Base-by-base conservation (phyloP, 2,113 vertebrate species). In the Galeopterus variegatus region DNA sequence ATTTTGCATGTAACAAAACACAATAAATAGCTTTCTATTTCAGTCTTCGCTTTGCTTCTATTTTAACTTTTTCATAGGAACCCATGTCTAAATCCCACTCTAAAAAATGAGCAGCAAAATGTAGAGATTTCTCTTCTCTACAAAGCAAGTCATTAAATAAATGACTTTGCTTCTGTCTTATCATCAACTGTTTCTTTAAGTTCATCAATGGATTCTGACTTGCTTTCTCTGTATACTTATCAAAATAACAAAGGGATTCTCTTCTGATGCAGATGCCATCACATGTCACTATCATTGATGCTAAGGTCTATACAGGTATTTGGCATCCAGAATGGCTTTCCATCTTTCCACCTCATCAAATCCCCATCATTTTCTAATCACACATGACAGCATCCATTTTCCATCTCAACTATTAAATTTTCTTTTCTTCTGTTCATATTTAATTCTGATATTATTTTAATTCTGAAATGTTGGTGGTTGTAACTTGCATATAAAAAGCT, bases 361-460 rank as follows among this genome's bases (percentile, higher is more conserved):
- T 75, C 50, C 60, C 24, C 94, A 96, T 93, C 75, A 81, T 87
- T 93, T 93, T 92, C 83, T 97, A 94, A 96, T 97, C 94, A 89
- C 80, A 96, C 91, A 64, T 45, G 54, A 88, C 28, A 94, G 48
- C 64, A 67, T 92, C 79, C 65, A 93, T 95, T 94, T 83, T 80
- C 48, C 84, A 33, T 92, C 60, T 95, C 69, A 77, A 76, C 80
- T 90, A 87, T 89, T 84, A 87, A 80, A 86, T 89, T 96, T 97
- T 82, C 62, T 87, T 94, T 81, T 88, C 3, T 73, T 96, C 96
- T 97, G 31, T 95, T 97, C 26, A 19, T 41, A n/a, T 92, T 69
- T 97, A 69, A 96, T 97, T 97, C 73, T 72, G 84, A 31, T 97
- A 87, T 96, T 96, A 92, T 86, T 97, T 95, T 97, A 96, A 91